Evolutionary conservation across 2,888 invertebrate species (phyloP), one percentile per base, ranked within the genome.

Genomic region (Brenthis daphne): DNA sequence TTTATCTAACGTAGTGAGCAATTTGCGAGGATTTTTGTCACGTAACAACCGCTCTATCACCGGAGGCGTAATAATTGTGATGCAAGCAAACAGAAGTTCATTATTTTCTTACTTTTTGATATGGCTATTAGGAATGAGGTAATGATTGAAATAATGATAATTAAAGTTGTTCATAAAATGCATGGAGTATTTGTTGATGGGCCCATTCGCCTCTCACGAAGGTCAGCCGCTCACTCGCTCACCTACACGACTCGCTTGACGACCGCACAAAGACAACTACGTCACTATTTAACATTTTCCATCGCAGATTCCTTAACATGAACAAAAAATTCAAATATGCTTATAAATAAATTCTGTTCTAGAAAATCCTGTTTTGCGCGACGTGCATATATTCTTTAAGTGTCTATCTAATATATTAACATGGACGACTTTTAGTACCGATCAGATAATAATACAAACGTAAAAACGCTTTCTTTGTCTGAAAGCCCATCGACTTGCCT

Each of bases 171-270:
- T 84, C 82, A 80, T 82, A 84, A 81, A 82, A 82, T 80, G 78
- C 77, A 80, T 79, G 74, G 79, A 80, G 81, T 82, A 77, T 77
- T 75, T 70, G 81, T 82, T 85, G 88, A 89, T 86, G 88, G 86
- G 85, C 83, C 85, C 86, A 83, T 85, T 89, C 86, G 86, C 86
- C 79, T 84, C 78, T 61, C 80, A 81, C 79, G 87, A 90, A 90
- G 90, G 90, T 85, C 90, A 82, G 70, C 88, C 86, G 80, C 83
- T 85, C 80, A 78, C 80, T 81, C 78, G 77, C 79, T 81, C 83
- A 81, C 84, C 84, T 82, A 85, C 84, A 58, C 72, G 69, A 65
- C 68, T 71, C 43, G 72, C 76, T 72, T 63, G 71, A 70, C 76
- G 74, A 74, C 71, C 71, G 69, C 74, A 78, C 76, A 70, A 72